Evolutionary conservation across 2,888 invertebrate species (phyloP), one percentile per base, ranked within the genome.

Genomic region (Sarcophaga variegata): DNA sequence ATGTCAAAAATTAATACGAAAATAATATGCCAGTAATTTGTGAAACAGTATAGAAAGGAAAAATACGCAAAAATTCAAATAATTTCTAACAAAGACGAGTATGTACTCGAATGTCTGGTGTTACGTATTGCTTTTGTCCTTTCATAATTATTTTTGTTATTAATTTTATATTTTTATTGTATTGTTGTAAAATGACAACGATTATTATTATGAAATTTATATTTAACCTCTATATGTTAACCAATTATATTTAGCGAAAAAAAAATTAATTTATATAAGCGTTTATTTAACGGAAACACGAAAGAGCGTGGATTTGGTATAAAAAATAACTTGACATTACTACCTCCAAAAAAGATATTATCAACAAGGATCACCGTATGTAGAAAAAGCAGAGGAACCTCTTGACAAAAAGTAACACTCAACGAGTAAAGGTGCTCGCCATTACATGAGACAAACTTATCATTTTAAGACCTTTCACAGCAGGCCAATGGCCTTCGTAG

Each of bases 171-270:
- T 37, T 8, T 37, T 37, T 37, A 37, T 37, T 37, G 59, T 76
- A 83, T 67, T 83, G 78, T 83, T 75, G 62, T 81, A 54, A 81
- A 74, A 74, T 78, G 45, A 59, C 2, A 69, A 81, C 72, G 54
- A 64, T 72, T 72, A 67, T 66, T 64, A 62, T n/a, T n/a, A n/a
- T 60, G 67, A 72, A 81, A 63, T 69, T 74, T 67, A 72, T 85
- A 59, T 78, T 77, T 74, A 81, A 74, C 72, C 77, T 77, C 59
- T 77, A 81, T 74, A 80, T 76, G 22, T 76, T 79, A 60, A 64
- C 64, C 84, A 71, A 84, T 80, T 64, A 76, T 60, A 76, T 76
- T 63, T 63, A 60, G 59, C 25, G 64, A 63, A 63, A 64, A 49
- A 49, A 49, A 20, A 20, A 20, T 20, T 20, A 20, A 20, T 20